Conservation (phyloP, 2,888 invertebrate genomes). For the Torymus tubicola region DNA sequence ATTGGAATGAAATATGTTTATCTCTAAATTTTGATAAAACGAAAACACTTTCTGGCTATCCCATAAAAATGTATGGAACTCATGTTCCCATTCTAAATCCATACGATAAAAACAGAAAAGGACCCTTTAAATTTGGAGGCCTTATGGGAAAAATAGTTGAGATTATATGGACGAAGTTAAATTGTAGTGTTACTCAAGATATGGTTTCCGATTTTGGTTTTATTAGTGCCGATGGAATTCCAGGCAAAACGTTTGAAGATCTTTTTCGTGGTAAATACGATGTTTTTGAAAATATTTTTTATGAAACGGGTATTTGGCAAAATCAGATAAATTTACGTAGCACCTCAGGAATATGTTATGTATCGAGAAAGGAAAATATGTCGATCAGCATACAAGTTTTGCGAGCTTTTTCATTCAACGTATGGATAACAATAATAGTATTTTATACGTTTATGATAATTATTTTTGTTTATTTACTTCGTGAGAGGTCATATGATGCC, state of each 20-base stretch:
- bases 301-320: no score
- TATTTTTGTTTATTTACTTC: background rate
- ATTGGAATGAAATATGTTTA: background rate
- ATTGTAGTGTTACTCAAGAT: no score
- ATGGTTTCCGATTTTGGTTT: no score
- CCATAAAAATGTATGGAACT: background rate
- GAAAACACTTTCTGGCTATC: background rate
- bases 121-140: background rate
- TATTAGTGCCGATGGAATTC: no score
- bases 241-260: no score
- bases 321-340: no score
- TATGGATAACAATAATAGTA: background rate
- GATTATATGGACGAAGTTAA: background rate
- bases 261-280: no score
- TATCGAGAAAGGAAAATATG: no score
- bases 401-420: background rate
- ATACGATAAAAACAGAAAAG: background rate
- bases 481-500: background rate
- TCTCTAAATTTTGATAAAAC: background rate
- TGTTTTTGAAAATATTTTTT: no score
- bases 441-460: background rate
- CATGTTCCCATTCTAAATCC: background rate
- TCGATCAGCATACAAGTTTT: background rate
- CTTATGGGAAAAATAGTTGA: background rate
- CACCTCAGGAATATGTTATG: no score